phyloP scores from a whole-genome alignment of 2,888 invertebrate genomes.

The Drosophila cognata region DNA sequence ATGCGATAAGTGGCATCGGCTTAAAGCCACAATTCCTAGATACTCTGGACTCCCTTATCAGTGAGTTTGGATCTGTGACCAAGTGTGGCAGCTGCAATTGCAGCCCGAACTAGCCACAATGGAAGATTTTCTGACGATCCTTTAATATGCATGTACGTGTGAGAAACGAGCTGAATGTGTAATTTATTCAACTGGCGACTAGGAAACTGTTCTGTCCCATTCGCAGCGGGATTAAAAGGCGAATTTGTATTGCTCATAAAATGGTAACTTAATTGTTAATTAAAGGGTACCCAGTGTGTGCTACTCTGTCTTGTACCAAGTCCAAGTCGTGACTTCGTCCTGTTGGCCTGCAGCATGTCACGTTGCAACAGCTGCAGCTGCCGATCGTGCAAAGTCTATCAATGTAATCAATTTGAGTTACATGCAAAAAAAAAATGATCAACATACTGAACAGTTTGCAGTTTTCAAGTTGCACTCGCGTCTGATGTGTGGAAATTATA shows the following conservation, averaged over 20 bases:
- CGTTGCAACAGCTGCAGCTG: conserved; percentile 49
- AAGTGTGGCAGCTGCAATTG: conserved; percentile 46
- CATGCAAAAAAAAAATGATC: conserved; percentile 48
- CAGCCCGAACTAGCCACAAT: conserved; percentile 12
- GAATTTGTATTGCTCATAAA: conserved; percentile 67
- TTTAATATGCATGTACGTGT: conserved; percentile 61
- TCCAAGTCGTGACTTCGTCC: conserved; percentile 1
- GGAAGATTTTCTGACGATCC: conserved; percentile 42
- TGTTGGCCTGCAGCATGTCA: conserved; percentile 50
- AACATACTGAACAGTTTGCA: conserved; percentile 27
- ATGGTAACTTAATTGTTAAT: conserved; percentile 79
- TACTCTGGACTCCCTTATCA: conserved; percentile 44
- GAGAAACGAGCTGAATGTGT: conserved; percentile 75
- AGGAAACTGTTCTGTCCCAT: conserved; percentile 12
- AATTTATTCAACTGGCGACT: conserved; percentile 69
- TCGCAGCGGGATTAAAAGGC: conserved; percentile 61
- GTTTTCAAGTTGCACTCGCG: conserved; percentile 27
- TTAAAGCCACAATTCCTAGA: conserved; percentile 38
- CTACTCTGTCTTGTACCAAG: conserved; percentile 5
- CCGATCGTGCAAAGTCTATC: conserved; percentile 64
- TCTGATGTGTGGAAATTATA: conserved; percentile 75
- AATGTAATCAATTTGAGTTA: conserved; percentile 66
- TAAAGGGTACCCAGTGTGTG: conserved; percentile 60
- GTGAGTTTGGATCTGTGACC: conserved; percentile 52
- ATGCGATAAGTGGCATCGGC: conserved; percentile 60